Evolutionary conservation across 2,113 vertebrate species (phyloP).

Genomic region (Conger conger): DNA sequence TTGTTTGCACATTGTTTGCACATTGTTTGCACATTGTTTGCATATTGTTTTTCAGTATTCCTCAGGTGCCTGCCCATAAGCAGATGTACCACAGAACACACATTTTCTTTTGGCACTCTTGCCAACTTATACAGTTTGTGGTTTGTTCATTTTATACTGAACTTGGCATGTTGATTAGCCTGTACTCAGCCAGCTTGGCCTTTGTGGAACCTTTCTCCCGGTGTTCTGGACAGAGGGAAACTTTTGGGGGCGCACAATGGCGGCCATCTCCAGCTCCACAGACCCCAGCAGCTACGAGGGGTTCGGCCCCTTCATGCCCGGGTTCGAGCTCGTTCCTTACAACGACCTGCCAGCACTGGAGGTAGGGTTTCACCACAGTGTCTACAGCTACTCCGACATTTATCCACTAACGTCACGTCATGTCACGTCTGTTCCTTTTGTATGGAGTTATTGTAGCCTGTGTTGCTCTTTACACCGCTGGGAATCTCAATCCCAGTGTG

Average conservation of each 20-base stretch:
- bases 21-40: too few relatives aligned
- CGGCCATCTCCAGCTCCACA: conserved; percentile 91
- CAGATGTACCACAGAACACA: too few relatives aligned
- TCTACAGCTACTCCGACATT: not conserved
- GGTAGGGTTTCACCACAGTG: conserved; percentile 62
- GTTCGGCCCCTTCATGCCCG: conserved; percentile 93
- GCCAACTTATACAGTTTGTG: not conserved
- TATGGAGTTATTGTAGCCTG: too few relatives aligned
- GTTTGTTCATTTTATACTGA: not conserved
- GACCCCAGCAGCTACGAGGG: conserved; percentile 92
- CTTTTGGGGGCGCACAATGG: conserved; percentile 94
- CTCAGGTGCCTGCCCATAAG: too few relatives aligned
- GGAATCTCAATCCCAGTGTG: too few relatives aligned
- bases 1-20: too few relatives aligned
- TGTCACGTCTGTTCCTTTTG: too few relatives aligned
- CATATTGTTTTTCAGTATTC: too few relatives aligned
- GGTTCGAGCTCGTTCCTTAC: conserved; percentile 86
- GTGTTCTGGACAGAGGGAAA: conserved; percentile 77
- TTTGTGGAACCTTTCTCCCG: not conserved
- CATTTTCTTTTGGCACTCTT: too few relatives aligned
- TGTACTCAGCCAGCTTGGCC: not conserved
- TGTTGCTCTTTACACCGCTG: too few relatives aligned
- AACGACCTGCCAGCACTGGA: conserved; percentile 89
- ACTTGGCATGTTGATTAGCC: too few relatives aligned
- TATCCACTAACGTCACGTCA: not conserved